These are phyloP conservation scores for Acanthaster planci DNA, from an alignment of 35 echinoderm and acorn worm species.

Conservation along the genomic window DNA sequence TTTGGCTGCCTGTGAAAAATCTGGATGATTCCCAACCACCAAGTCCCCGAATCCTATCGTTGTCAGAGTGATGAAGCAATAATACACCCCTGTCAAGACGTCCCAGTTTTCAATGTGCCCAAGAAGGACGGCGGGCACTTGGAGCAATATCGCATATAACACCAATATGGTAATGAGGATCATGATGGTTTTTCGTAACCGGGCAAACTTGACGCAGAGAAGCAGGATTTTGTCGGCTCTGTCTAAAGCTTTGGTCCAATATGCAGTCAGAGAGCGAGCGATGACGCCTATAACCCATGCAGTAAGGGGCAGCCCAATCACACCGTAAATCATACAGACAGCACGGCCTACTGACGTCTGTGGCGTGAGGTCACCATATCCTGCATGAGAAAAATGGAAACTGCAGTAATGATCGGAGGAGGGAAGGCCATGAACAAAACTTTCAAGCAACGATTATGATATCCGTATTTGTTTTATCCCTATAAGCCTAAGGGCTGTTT, in stretches of 20 bases:
- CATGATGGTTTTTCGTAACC: neutral
- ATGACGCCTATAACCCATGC: slow-evolving; percentile 74
- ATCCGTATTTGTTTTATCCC: too few relatives aligned
- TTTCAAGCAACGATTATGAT: too few relatives aligned
- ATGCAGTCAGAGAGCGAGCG: slow-evolving; percentile 41
- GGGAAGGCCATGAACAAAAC: too few relatives aligned
- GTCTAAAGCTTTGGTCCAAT: slow-evolving; percentile 21
- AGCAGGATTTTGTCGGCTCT: neutral
- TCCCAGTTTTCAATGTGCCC: slow-evolving; percentile 72
- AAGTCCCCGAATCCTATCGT: slow-evolving; percentile 93
- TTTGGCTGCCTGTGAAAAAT: neutral
- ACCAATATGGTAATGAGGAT: neutral
- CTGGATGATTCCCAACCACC: slow-evolving; percentile 64
- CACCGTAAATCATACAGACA: slow-evolving; percentile 84
- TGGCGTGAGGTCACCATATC: slow-evolving; percentile 86
- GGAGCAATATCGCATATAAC: slow-evolving; percentile 35
- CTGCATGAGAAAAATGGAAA: slow-evolving; percentile 56
- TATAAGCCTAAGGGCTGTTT: too few relatives aligned
- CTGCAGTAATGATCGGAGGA: slow-evolving; percentile 23
- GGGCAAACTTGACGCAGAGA: neutral
- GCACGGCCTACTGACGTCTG: slow-evolving; percentile 56
- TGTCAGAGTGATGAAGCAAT: slow-evolving; percentile 82
- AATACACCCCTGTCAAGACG: slow-evolving; percentile 78
- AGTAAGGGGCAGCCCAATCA: slow-evolving; percentile 88
- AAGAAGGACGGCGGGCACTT: slow-evolving; percentile 69